Conservation (phyloP, 2,888 invertebrate species). For the Lamellibrachia satsuma region DNA sequence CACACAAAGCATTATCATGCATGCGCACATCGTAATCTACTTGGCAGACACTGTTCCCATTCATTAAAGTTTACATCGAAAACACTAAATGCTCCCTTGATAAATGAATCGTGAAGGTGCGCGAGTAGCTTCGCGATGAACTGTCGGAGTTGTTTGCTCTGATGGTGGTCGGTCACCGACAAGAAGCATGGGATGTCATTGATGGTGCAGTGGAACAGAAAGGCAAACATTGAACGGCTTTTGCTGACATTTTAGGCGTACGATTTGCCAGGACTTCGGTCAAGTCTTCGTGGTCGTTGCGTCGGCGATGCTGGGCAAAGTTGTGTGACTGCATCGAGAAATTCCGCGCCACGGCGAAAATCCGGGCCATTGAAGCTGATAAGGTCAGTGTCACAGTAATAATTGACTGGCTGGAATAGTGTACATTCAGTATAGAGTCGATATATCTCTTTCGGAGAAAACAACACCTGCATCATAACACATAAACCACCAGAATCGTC, state of each 20-base stretch:
- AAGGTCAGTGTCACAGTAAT: background rate
- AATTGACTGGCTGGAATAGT: slow-evolving; percentile 4
- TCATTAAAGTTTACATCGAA: background rate
- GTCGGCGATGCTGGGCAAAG: background rate
- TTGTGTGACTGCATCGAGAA: background rate
- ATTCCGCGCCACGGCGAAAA: background rate
- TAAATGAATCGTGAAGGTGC: slow-evolving; percentile 11
- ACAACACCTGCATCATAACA: background rate
- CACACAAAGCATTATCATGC: background rate
- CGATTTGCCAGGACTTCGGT: background rate
- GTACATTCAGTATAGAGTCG: background rate
- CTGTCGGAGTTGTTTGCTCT: background rate
- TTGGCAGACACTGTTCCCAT: background rate
- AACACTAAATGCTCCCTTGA: background rate
- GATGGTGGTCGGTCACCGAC: slow-evolving; percentile 10
- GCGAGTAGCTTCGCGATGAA: background rate
- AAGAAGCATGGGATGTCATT: background rate
- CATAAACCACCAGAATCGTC: background rate
- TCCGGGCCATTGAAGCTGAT: background rate
- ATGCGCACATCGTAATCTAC: background rate
- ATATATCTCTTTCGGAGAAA: background rate
- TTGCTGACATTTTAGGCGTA: background rate
- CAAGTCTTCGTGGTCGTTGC: background rate
- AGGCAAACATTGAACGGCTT: background rate
- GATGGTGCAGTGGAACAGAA: slow-evolving; percentile 17